Evolutionary conservation across 2,113 vertebrate genomes (phyloP), one percentile per base, ranked within the genome.

Genomic region (Crotophaga sulcirostris): DNA sequence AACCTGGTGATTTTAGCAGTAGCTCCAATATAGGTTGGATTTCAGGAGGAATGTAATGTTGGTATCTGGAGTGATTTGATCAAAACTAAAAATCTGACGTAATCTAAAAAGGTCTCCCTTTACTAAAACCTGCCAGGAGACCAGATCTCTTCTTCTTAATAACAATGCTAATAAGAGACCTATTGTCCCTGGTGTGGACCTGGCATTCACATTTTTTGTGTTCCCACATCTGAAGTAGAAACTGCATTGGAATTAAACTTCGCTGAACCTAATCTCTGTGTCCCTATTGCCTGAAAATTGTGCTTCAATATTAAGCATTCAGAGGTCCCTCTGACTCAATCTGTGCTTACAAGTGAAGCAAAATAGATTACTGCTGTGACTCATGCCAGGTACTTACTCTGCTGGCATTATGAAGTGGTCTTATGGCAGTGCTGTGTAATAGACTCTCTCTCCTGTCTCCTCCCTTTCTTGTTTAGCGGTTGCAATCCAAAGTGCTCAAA

Each of bases 401-500:
- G 3, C 1, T 47, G 68, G 47, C 19, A 13, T 78, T 63, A 9
- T 28, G 68, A 64, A 62, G 67, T 11, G 25, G 40, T 33, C 19
- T 75, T 34, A 2, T 24, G 76, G 68, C 63, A 73, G 8, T 33
- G 60, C 76, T 74, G 44, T 34, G 45, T n/a, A 25, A 51, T 7
- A 70, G 33, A 33, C 34, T 72, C 44, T 20, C 23, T 69, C 31
- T 52, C 4, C 1, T 38, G 40, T 62, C 49, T 83, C 33, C 9
- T 60, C 33, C 45, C 38, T 45, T 33, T 75, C 76, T 74, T 2
- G 2, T 66, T 47, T 40, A 99, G 99, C 98, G 99, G 97, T 99
- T 99, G 98, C 99, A 99, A 94, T 99, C 99, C 73, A 99, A 99
- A 98, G 99, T 99, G 97, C 98, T 99, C 97, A 99, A 99, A 98